Conservation (phyloP, 2,888 invertebrate genomes). For the Drosophila villosipedis region DNA sequence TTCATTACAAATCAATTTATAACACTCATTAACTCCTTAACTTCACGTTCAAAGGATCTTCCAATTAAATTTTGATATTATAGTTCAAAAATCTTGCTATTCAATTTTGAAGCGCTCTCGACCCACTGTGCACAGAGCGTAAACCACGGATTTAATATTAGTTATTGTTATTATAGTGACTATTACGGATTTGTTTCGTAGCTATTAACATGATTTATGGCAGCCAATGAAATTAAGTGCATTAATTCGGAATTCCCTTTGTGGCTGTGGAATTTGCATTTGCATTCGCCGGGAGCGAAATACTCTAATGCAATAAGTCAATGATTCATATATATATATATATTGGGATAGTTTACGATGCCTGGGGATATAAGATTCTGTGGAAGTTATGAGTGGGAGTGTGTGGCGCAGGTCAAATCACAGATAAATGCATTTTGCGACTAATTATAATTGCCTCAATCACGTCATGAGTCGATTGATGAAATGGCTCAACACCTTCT, state of each 20-base stretch:
- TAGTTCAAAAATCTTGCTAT: neutral
- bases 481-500: neutral
- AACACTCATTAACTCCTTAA: neutral
- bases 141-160: slow-evolving; percentile 13
- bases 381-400: slow-evolving; percentile 36
- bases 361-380: slow-evolving; percentile 50
- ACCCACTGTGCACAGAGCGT: slow-evolving; percentile 36
- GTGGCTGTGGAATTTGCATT: slow-evolving; percentile 25
- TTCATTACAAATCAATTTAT: neutral
- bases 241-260: slow-evolving; percentile 45
- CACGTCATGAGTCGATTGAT: slow-evolving; percentile 21
- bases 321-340: neutral
- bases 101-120: neutral
- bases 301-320: slow-evolving; percentile 24
- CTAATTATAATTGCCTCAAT: slow-evolving; percentile 63
- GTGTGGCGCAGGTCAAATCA: slow-evolving; percentile 51
- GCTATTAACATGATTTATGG: slow-evolving; percentile 62
- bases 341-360: neutral
- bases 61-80: neutral
- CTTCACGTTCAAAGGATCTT: neutral
- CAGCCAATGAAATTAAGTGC: slow-evolving; percentile 69
- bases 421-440: slow-evolving; percentile 62
- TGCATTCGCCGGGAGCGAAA: slow-evolving; percentile 46
- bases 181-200: slow-evolving; percentile 38
- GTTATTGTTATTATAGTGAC: slow-evolving; percentile 14